phyloP scores from a whole-genome alignment of 53 echinoderm and acorn worm genomes.

The Echinometra lucunter region DNA sequence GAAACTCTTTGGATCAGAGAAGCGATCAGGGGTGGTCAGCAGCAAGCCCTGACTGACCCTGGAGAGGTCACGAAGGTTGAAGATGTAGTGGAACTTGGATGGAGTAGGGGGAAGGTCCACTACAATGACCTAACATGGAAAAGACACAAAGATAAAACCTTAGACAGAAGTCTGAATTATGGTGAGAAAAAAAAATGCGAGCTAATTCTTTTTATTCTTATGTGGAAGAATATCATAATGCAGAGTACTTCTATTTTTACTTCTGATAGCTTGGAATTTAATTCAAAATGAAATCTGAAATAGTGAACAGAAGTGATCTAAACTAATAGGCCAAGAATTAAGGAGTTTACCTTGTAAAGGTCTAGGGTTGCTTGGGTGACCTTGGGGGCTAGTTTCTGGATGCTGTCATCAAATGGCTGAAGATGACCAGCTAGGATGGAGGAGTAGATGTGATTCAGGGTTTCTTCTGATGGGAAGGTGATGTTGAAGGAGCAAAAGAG shows the following conservation, averaged over 20 bases:
- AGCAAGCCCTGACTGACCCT: constrained; percentile 93
- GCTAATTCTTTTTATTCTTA: too few species aligned
- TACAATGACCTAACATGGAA: constrained; percentile 71
- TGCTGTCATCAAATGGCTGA: constrained; percentile 90
- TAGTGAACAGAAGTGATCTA: too few species aligned
- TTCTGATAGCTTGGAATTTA: too few species aligned
- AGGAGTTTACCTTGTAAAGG: constrained; percentile 38
- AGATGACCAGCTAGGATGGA: constrained; percentile 93
- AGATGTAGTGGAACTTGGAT: constrained; percentile 99
- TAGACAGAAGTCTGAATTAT: too few species aligned
- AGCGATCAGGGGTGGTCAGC: constrained; percentile 95
- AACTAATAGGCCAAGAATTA: background rate
- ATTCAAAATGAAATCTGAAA: too few species aligned
- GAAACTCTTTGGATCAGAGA: constrained; percentile 76
- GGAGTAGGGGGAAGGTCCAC: constrained; percentile 94
- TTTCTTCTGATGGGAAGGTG: constrained; percentile 98
- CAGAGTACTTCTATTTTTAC: too few species aligned
- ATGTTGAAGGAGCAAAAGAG: constrained; percentile 98
- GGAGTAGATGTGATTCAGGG: constrained; percentile 97
- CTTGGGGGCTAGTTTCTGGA: constrained; percentile 79
- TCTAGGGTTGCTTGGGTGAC: constrained; percentile 86
- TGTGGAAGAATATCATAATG: too few species aligned
- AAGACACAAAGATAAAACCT: background rate
- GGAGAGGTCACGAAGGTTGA: constrained; percentile 96
- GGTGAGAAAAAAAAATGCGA: background rate